Evolutionary conservation across 2,113 vertebrate genomes (phyloP), one percentile per base, ranked within the genome.

Genomic region (Corythoichthys haematopterus): DNA sequence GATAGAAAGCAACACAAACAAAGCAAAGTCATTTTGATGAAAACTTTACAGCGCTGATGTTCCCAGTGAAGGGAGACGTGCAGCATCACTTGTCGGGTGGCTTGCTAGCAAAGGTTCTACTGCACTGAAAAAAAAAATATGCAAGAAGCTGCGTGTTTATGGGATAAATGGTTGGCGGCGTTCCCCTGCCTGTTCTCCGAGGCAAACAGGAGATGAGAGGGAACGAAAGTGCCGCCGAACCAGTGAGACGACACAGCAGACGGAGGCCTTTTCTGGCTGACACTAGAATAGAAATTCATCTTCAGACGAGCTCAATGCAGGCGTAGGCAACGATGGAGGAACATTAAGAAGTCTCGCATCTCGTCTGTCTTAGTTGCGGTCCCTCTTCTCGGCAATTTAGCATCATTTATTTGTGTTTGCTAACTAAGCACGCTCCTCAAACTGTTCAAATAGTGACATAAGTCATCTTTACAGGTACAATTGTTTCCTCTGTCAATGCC

Each of bases 81-180:
- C 66, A 64, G 80, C 84, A 80, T 69, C 80, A 80, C 83, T 83
- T 70, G 75, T 74, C 58, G 67, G 66, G 75, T 81, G 66, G 83
- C 78, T 86, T 65, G 71, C 76, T 78, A 76, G 81, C 81, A 87
- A 87, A 84, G 72, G 68, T 72, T 52, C 52, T 51, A 63, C 67
- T 72, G 81, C 71, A 52, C 48, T 2, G 9, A 36, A 47, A 40
- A 40, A 65, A 64, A 76, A 71, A 69, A 81, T 85, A 81, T 76
- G 78, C 69, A 76, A 68, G 80, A 68, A 75, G 68, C 72, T 75
- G 84, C 75, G 80, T 85, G 80, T 85, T 88, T 88, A 85, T 80
- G 68, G 82, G 84, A 86, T 89, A 89, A 90, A 87, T 85, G 78
- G 74, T 82, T 70, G 62, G 75, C 85, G 84, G 87, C 82, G 78